Conservation (phyloP, 2,888 invertebrate species). For the Podabrus alpinus region DNA sequence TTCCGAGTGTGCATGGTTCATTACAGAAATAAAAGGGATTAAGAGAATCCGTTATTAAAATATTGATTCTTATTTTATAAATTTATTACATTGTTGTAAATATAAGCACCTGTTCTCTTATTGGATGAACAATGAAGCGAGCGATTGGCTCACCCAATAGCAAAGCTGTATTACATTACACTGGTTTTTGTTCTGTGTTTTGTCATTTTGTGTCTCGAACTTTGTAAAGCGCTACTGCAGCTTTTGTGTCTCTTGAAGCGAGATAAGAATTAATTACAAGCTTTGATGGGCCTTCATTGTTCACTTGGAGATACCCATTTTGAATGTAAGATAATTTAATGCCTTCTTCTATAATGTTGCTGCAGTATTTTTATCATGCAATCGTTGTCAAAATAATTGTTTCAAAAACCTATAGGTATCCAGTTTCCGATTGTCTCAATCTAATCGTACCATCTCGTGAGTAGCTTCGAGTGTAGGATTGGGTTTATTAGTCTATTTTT, state of each 20-base stretch:
- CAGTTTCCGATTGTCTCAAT: not conserved
- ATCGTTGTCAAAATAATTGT: not conserved
- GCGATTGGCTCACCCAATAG: slow-evolving; percentile 54
- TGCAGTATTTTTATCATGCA: slow-evolving; percentile 17
- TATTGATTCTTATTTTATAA: slow-evolving; percentile 39
- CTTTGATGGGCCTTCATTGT: slow-evolving; percentile 53
- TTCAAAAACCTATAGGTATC: not conserved
- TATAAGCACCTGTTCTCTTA: slow-evolving; percentile 51
- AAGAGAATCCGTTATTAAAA: slow-evolving; percentile 14
- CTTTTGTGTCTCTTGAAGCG: slow-evolving; percentile 56
- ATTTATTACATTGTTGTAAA: slow-evolving; percentile 40
- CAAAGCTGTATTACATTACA: slow-evolving; percentile 54
- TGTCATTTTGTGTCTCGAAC: slow-evolving; percentile 56
- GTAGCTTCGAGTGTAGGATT: not conserved
- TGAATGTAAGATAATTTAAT: slow-evolving; percentile 54
- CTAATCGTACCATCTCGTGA: not conserved
- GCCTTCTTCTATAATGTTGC: slow-evolving; percentile 35
- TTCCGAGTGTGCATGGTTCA: not conserved
- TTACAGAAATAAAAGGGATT: not conserved
- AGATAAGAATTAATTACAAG: slow-evolving; percentile 60
- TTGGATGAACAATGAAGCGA: slow-evolving; percentile 53
- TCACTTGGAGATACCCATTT: slow-evolving; percentile 52
- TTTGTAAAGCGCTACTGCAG: slow-evolving; percentile 52
- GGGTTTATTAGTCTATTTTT: not conserved
- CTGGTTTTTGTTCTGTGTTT: slow-evolving; percentile 55